phyloP scores from a whole-genome alignment of 2,888 invertebrate species.

The Cataglyphis altisquamis region DNA sequence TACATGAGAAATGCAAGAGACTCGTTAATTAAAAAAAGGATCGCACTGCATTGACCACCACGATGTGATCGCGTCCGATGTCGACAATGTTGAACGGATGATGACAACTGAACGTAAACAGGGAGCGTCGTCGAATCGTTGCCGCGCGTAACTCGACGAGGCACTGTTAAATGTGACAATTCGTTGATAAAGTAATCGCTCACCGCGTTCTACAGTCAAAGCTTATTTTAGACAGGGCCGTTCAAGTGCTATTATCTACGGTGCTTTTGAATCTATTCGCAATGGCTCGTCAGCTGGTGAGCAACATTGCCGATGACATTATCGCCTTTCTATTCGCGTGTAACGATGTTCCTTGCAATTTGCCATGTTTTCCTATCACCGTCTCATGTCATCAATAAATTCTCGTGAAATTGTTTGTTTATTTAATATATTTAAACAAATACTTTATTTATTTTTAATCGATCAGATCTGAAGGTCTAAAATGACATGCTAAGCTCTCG shows the following conservation, averaged over 20 bases:
- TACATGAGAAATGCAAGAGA: not conserved
- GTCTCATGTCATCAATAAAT: too few species aligned
- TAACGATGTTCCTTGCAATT: conserved; percentile 26
- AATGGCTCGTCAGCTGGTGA: conserved; percentile 53
- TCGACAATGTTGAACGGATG: conserved; percentile 48
- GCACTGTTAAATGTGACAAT: conserved; percentile 74
- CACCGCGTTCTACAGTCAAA: conserved; percentile 65
- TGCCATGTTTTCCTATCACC: not conserved
- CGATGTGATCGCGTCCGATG: not conserved
- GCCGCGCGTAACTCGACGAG: conserved; percentile 64
- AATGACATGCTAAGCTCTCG: not conserved
- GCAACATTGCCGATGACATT: conserved; percentile 57
- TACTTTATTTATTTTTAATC: not conserved
- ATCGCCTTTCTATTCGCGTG: conserved; percentile 46
- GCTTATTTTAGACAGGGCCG: conserved; percentile 73
- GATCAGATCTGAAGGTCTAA: not conserved
- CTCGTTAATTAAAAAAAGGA: not conserved
- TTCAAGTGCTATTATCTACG: conserved; percentile 57
- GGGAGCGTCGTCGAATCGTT: conserved; percentile 57
- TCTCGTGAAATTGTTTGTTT: not conserved
- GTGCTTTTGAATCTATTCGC: conserved; percentile 61
- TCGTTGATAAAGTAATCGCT: conserved; percentile 76
- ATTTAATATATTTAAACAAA: conserved; percentile 6
- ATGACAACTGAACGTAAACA: conserved; percentile 64
- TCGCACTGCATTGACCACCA: not conserved